Evolutionary conservation across 1,140 invertebrate genomes (phyloP), one percentile per base, ranked within the genome.

Genomic region (Drosophila sturtevanti): DNA sequence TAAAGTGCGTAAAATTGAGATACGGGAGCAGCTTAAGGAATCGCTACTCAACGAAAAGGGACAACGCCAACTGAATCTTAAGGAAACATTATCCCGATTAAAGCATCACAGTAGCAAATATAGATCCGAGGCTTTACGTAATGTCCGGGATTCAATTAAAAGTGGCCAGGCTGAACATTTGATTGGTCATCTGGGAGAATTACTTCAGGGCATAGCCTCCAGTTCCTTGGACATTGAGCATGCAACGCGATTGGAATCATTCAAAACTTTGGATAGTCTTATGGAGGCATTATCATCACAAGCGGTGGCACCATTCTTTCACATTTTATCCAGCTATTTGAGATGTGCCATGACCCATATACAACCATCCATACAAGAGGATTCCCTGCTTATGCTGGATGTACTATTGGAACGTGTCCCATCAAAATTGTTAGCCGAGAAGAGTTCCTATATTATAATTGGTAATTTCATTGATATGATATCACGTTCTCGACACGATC

Each of bases 261-360:
- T 95, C 1, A 96, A 95, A 92, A 93, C 95, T 0, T 91, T 97
- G 4, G 93, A 94, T 78, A 81, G 93, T 9, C 92, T 97, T 52
- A 92, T 97, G 10, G 92, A 93, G 12, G 92, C 94, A 80, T 92
- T 94, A 63, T 77, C 89, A 38, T 31, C 77, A 0, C 90, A 92
- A 27, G 93, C 93, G 24, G 82, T 94, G 18, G 91, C 92, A 18
- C 96, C 96, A 12, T 96, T 97, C 84, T 95, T 95, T 81, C 94
- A 95, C 70, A 93, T 96, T 9, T 91, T 98, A 44, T 94, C 94
- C 38, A 95, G 96, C 10, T 97, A 97, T 85, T 90, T 98, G 31
- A 94, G 95, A 31, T 98, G 97, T 93, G 95, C 96, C 0, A 97
- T 98, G 96, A 97, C 96, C 9, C 96, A 97, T 77, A 96, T 98